Base-by-base conservation (phyloP, 2,113 vertebrate genomes). In the Penelope pileata region DNA sequence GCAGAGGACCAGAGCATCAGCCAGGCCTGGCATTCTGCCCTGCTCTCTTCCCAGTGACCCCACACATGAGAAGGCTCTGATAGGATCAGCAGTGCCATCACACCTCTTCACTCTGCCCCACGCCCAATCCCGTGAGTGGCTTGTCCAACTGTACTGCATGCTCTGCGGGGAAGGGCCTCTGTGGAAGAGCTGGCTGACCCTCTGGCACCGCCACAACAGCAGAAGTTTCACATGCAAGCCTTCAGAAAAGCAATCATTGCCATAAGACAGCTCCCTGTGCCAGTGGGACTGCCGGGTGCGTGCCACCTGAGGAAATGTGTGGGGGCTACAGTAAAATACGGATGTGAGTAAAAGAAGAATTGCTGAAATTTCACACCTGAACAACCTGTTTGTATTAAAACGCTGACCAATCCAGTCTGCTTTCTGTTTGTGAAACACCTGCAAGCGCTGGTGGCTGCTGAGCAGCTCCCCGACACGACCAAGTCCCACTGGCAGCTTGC, bases 251-350 rank as follows among this genome's bases (percentile, higher is more conserved):
- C 18, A n/a, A 9, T 2, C 9, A 4, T 60, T 48, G 68, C 36
- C 4, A 0, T 5, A 2, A 43, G 27, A 23, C 26, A n/a, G 54
- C 81, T 30, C 32, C 1, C 1, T 7, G 32, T 11, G 23, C 40
- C 1, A 1, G n/a, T 4, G 13, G 18, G 40, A 32, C 30, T 7
- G 12, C 38, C 5, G 16, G 18, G 62, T 30, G 8, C 10, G 29
- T 18, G 32, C 40, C 29, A 21, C 29, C 36, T n/a, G 54, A 45
- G 40, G 42, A 56, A 27, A 38, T 12, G 9, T 34, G 6, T 7
- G 42, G 40, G 26, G 16, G 30, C 16, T 58, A 34, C 30, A 34
- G 38, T 6, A 19, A 21, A 17, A 70, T 19, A 27, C 24, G 27
- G 34, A 17, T 34, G 48, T 10, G 4, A 53, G 26, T 26, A 18